phyloP scores from a whole-genome alignment of 2,888 invertebrate genomes.

The Amblyteles armatorius region DNA sequence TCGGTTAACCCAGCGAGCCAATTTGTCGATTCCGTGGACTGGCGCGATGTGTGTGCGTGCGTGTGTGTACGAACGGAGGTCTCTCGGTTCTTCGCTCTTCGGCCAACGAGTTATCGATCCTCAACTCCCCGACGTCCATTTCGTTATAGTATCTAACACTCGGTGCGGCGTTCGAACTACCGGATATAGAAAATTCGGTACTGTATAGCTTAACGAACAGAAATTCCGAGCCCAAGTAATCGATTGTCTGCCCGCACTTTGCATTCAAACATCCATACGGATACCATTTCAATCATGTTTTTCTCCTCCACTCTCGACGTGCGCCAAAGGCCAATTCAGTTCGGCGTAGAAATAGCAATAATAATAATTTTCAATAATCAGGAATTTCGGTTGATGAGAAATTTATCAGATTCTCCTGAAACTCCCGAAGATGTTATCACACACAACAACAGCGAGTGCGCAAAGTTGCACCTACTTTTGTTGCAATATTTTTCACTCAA shows the following conservation, averaged over 20 bases:
- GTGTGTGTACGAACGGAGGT: not conserved
- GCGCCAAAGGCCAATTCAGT: too few relatives aligned
- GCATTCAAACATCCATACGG: not conserved
- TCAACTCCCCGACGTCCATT: constrained; percentile 29
- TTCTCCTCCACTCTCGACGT: not conserved
- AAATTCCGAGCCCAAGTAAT: not conserved
- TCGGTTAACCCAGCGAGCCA: constrained; percentile 70
- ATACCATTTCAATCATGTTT: not conserved
- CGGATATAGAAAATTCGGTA: constrained; percentile 20
- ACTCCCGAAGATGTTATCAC: too few relatives aligned
- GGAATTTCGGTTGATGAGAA: too few relatives aligned
- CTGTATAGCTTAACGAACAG: not conserved
- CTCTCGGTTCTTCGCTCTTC: constrained; percentile 48
- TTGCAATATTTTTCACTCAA: too few relatives aligned
- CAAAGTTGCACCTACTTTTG: too few relatives aligned
- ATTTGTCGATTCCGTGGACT: constrained; percentile 75
- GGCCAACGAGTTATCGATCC: constrained; percentile 62
- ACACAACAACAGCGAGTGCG: too few relatives aligned
- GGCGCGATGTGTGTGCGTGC: not conserved
- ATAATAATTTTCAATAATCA: too few relatives aligned
- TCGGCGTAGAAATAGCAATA: too few relatives aligned
- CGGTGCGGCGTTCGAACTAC: not conserved
- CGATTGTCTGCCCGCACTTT: not conserved
- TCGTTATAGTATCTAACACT: constrained; percentile 36
- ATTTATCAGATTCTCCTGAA: too few relatives aligned